A percentile compares a stretch with the other conserved stretches of the same genome.
These are phyloP conservation scores for Gambusia yucatana DNA, from an alignment of 2,797 vertebrate genomes.

Conservation along the genomic window DNA sequence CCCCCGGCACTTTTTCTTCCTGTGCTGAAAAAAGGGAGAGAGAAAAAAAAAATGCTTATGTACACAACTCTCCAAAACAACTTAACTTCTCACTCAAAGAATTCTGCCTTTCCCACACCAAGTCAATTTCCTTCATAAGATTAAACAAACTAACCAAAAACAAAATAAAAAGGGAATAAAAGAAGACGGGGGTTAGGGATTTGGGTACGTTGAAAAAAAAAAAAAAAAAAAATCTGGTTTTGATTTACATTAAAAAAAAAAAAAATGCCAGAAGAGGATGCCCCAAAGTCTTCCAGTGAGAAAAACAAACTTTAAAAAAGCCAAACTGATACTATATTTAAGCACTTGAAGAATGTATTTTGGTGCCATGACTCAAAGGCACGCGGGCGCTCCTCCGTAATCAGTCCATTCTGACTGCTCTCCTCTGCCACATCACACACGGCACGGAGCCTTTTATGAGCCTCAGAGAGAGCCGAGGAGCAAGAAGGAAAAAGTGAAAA, in stretches of 20 bases:
- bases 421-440: slow-evolving; percentile 83
- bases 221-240: slow-evolving; percentile 75
- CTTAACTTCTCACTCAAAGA: slow-evolving; percentile 74
- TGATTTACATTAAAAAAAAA: slow-evolving; percentile 74
- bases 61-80: slow-evolving; percentile 78
- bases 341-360: slow-evolving; percentile 80
- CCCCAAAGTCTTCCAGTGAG: slow-evolving; percentile 77
- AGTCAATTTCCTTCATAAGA: slow-evolving; percentile 81
- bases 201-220: neutral
- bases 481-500: slow-evolving; percentile 67
- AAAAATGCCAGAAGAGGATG: slow-evolving; percentile 71
- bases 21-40: slow-evolving; percentile 35
- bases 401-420: slow-evolving; percentile 84
- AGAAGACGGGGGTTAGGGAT: slow-evolving; percentile 24
- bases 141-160: slow-evolving; percentile 80
- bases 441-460: slow-evolving; percentile 75
- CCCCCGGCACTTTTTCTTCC: slow-evolving; percentile 69
- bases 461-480: slow-evolving; percentile 58
- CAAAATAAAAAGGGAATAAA: slow-evolving; percentile 66
- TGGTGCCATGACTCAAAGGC: slow-evolving; percentile 82
- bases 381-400: slow-evolving; percentile 78
- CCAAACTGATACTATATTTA: slow-evolving; percentile 85
- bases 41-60: slow-evolving; percentile 35
- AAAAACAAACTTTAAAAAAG: slow-evolving; percentile 80
- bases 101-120: slow-evolving; percentile 81